Evolutionary conservation across 2,797 vertebrate genomes (phyloP).

Genomic region (Sibirionetta formosa): DNA sequence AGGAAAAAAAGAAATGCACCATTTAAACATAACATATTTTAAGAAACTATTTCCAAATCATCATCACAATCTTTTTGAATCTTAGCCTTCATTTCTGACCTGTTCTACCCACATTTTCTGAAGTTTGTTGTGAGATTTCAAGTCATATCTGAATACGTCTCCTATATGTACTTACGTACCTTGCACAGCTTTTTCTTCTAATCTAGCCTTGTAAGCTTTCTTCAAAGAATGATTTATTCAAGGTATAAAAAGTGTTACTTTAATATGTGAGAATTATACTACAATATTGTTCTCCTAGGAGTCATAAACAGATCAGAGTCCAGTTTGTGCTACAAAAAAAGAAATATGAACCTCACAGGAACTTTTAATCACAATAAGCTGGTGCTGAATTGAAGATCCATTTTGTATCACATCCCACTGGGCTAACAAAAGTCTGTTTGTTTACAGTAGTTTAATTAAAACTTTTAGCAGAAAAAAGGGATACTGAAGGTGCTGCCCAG

Average conservation of each 20-base stretch:
- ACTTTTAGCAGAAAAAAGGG: conserved; percentile 51
- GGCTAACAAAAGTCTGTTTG: conserved; percentile 68
- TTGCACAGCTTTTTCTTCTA: not conserved
- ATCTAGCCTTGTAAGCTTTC: conserved; percentile 57
- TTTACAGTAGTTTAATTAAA: conserved; percentile 75
- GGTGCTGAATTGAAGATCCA: conserved; percentile 77
- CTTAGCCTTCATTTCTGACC: not conserved
- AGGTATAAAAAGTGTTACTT: conserved; percentile 66
- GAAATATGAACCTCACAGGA: conserved; percentile 72
- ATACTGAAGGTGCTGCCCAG: conserved; percentile 37
- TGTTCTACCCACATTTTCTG: not conserved
- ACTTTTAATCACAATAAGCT: conserved; percentile 76
- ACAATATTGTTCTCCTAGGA: conserved; percentile 72
- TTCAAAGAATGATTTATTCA: conserved; percentile 68
- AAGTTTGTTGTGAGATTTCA: rapidly evolving
- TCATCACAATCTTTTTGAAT: not conserved
- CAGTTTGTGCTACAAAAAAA: conserved; percentile 74
- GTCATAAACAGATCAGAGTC: conserved; percentile 74
- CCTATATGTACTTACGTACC: not conserved
- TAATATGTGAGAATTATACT: conserved; percentile 70
- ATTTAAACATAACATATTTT: not conserved
- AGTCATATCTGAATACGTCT: not conserved
- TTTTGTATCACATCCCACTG: conserved; percentile 63
- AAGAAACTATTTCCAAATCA: not conserved
- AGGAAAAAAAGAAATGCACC: not conserved